These are phyloP conservation scores for Hipposideros armiger DNA, from an alignment of 2,113 vertebrate species.

Conservation along the genomic window DNA sequence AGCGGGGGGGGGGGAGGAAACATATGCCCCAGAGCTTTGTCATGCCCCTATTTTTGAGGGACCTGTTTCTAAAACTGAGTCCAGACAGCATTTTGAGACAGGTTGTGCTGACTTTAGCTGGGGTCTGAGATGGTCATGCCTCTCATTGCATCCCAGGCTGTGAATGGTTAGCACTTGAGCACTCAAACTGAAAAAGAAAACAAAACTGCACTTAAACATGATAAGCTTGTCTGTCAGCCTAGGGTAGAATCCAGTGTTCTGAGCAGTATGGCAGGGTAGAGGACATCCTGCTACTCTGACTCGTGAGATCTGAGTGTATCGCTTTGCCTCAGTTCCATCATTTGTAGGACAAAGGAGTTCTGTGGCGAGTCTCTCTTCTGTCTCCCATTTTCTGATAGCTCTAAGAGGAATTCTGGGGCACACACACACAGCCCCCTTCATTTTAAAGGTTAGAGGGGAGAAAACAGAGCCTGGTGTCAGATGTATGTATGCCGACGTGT, in stretches of 20 bases:
- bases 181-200: background rate
- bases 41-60: background rate
- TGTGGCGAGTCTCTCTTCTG: background rate
- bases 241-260: background rate
- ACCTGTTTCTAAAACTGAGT: background rate
- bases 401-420: conserved; percentile 55
- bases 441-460: conserved; percentile 40
- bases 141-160: background rate
- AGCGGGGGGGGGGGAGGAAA: rapidly evolving
- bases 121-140: background rate
- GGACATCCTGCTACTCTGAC: background rate
- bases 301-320: background rate
- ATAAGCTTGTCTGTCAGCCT: background rate
- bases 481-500: rapidly evolving
- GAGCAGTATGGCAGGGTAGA: background rate
- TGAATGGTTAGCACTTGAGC: background rate
- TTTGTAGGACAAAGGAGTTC: background rate
- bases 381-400: background rate
- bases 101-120: background rate
- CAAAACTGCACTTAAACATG: background rate
- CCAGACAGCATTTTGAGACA: too few relatives aligned
- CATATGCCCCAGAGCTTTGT: background rate
- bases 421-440: background rate
- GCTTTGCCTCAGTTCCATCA: background rate
- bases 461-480: background rate